Base-by-base conservation (phyloP, 1,140 invertebrate species). In the Mycetomoellerius zeteki region DNA sequence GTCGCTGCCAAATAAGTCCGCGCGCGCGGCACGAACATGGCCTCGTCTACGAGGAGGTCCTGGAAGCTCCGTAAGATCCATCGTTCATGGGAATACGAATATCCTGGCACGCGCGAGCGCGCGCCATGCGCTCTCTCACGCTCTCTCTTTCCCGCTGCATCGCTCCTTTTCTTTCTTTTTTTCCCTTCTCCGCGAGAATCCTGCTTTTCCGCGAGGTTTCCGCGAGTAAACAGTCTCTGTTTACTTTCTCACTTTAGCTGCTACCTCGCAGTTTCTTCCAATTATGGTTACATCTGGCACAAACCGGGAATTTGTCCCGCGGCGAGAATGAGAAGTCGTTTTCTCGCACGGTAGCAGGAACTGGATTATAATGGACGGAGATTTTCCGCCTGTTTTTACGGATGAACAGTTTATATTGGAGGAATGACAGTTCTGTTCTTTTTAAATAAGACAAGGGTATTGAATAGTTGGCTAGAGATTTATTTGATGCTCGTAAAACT, bases 41-140 rank as follows among this genome's bases (percentile, higher is more conserved):
- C 96, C 94, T 95, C 96, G 86, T 95, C 96, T 72, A 96, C 96
- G 65, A 97, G 96, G 93, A 95, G 96, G 94, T 96, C 96, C 92
- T 96, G 96, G 96, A 96, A 96, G 95, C 94, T 96, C 89, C 96
- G 96, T 96, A 93, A 96, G 96, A 96, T 71, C n/a, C n/a, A 16
- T 54, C 54, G 47, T 81, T 33, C 77, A 43, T 21, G 1, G 27
- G 37, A n/a, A 47, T 30, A 47, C 12, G 47, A 54, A 21, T 19
- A 27, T 78, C 33, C 52, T 56, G 64, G 3, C 54, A 21, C 52
- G 56, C 30, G n/a, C 47, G 16, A 30, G 56, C 64, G 3, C 64
- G 3, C 43, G 10, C 21, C 16, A 43, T 43, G 37, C 14, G 43
- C 58, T 10, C 75, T 19, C 47, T 30, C 30, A 24, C 54, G 75